These are phyloP conservation scores for Chinchilla lanigera DNA, from an alignment of 2,113 vertebrate species.

Conservation along the genomic window DNA sequence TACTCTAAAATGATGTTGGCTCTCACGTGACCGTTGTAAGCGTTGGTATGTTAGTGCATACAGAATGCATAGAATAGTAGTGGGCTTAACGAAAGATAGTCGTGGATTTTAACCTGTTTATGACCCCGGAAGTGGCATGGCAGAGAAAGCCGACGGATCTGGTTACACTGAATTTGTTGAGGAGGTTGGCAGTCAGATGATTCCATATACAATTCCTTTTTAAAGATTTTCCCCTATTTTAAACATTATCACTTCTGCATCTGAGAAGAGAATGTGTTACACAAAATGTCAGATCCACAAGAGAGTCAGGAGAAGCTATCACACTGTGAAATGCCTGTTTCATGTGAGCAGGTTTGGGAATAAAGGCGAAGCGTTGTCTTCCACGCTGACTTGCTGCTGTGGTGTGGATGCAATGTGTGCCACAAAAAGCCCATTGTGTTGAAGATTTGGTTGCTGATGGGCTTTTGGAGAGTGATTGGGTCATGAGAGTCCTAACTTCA, in stretches of 20 bases:
- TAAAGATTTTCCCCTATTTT: conserved; percentile 7
- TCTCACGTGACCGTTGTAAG: background rate
- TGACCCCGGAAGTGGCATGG: background rate
- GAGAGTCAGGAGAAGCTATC: background rate
- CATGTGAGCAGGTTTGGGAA: background rate
- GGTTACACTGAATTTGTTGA: background rate
- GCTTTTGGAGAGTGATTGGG: background rate
- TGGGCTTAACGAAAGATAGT: background rate
- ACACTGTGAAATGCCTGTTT: background rate
- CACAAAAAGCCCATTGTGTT: background rate
- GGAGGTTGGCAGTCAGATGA: background rate
- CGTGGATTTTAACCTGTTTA: background rate
- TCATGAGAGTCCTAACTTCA: background rate
- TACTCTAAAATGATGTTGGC: background rate
- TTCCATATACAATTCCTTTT: background rate
- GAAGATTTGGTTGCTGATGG: background rate
- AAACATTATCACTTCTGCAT: conserved; percentile 58
- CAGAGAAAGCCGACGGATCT: background rate
- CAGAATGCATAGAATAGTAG: background rate
- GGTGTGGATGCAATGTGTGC: background rate
- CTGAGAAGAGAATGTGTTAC: conserved; percentile 55
- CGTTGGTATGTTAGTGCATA: background rate
- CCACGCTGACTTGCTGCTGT: background rate
- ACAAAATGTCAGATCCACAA: conserved; percentile 60
- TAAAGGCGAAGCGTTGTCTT: background rate